These are phyloP conservation scores for Hydropsyche betteni DNA, from an alignment of 2,888 invertebrate species.

Conservation along the genomic window DNA sequence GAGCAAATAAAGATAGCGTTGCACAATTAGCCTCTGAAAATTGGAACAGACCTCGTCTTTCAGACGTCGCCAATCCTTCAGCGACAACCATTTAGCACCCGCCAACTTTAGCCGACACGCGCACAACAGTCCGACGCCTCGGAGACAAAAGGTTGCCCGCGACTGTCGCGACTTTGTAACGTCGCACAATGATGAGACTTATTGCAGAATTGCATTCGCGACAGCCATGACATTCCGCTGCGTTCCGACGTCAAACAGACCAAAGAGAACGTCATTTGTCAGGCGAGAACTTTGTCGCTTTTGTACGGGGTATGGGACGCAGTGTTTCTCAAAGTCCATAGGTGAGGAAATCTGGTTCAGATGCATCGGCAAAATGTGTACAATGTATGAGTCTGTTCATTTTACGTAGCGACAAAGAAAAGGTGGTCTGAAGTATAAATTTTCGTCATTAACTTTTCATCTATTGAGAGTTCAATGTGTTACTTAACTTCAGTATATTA, in stretches of 20 bases:
- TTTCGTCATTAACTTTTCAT: no score
- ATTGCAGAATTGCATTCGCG: slow-evolving; percentile 11
- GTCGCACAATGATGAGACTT: slow-evolving; percentile 4
- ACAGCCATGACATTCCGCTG: not conserved
- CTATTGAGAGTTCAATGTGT: no score
- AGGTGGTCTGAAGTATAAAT: no score
- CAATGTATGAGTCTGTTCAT: no score
- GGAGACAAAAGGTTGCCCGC: slow-evolving; percentile 7
- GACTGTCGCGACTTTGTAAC: not conserved
- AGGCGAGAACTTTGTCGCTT: not conserved
- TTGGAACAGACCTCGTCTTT: no score
- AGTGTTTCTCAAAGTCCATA: not conserved
- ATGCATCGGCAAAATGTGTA: no score
- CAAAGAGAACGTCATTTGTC: slow-evolving; percentile 22
- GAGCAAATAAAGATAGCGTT: slow-evolving; percentile 27
- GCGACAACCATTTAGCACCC: no score
- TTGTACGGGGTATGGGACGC: not conserved
- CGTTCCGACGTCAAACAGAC: slow-evolving; percentile 22
- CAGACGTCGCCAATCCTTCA: no score
- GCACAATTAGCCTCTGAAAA: slow-evolving; percentile 6
- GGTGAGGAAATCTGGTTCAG: no score
- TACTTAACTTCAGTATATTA: no score
- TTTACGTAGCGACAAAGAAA: not conserved
- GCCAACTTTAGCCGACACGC: no score
- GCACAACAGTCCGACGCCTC: no score